These are phyloP conservation scores for Gastrophysa polygoni DNA, from an alignment of 2,888 invertebrate species.

Conservation along the genomic window DNA sequence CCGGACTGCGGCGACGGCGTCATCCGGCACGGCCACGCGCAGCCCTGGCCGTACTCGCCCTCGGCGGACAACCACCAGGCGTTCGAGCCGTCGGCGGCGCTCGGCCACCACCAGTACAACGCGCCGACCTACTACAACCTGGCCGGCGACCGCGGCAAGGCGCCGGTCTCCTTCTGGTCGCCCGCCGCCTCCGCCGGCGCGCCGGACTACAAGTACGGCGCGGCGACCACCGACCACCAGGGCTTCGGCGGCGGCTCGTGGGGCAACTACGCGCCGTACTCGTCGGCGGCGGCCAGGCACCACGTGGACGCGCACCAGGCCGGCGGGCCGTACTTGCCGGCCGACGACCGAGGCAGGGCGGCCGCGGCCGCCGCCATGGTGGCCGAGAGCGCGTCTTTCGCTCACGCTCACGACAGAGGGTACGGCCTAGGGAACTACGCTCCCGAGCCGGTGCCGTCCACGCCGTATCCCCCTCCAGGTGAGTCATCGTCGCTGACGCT, in stretches of 20 bases:
- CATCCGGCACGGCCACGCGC: conserved; percentile 74
- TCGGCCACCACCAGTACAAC: conserved; percentile 71
- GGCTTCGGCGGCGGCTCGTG: conserved; percentile 73
- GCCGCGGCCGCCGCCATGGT: conserved; percentile 63
- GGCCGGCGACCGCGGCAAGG: conserved; percentile 66
- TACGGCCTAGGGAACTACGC: conserved; percentile 78
- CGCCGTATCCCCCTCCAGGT: conserved; percentile 82
- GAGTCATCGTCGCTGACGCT: no score
- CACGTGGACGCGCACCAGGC: conserved; percentile 65
- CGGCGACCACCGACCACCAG: conserved; percentile 69
- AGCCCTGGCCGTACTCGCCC: conserved; percentile 77
- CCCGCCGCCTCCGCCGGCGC: conserved; percentile 65
- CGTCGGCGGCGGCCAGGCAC: conserved; percentile 64
- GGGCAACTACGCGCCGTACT: conserved; percentile 73
- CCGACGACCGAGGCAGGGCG: conserved; percentile 72
- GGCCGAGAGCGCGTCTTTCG: conserved; percentile 68
- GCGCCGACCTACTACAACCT: conserved; percentile 79
- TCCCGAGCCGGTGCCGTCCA: conserved; percentile 74
- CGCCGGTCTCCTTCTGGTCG: conserved; percentile 80
- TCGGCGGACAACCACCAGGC: conserved; percentile 63
- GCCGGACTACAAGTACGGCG: conserved; percentile 67
- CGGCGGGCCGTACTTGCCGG: conserved; percentile 72
- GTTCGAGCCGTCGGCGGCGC: conserved; percentile 66
- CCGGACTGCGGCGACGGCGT: conserved; percentile 73
- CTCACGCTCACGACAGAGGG: conserved; percentile 68